phyloP scores from a whole-genome alignment of 2,888 invertebrate genomes.

The Ophion costatus region DNA sequence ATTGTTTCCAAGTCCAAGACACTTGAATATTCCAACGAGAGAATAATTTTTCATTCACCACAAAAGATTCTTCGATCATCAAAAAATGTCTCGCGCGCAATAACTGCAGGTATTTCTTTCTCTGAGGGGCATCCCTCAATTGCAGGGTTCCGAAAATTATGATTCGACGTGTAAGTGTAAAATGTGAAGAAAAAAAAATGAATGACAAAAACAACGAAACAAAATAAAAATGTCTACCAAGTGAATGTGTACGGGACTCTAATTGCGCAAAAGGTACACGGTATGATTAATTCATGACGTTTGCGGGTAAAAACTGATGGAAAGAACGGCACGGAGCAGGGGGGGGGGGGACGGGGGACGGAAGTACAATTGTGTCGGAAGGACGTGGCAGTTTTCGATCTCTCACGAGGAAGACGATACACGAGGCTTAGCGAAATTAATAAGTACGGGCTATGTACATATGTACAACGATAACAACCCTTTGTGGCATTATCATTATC shows the following conservation, averaged over 20 bases:
- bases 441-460: conserved; percentile 84
- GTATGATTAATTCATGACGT: conserved; percentile 23
- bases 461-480: conserved; percentile 82
- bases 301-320: neutral
- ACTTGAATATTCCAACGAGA: too few species aligned
- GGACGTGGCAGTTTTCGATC: conserved; percentile 49
- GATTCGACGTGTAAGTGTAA: neutral
- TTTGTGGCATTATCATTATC: conserved; percentile 75
- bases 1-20: too few species aligned
- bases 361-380: conserved; percentile 33
- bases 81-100: too few species aligned
- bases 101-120: too few species aligned
- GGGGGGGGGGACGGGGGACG: conserved; percentile 4
- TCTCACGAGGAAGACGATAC: conserved; percentile 69
- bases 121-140: too few species aligned
- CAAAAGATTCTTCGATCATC: too few species aligned
- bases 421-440: conserved; percentile 81
- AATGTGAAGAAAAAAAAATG: conserved; percentile 28
- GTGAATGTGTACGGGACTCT: conserved; percentile 36
- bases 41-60: too few species aligned
- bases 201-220: too few species aligned
- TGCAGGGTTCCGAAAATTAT: too few species aligned
- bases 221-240: conserved; percentile 9
- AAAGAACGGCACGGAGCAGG: neutral
- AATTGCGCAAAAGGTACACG: conserved; percentile 36